phyloP scores from a whole-genome alignment of 2,113 vertebrate species.

The Sarotherodon lohbergeri region DNA sequence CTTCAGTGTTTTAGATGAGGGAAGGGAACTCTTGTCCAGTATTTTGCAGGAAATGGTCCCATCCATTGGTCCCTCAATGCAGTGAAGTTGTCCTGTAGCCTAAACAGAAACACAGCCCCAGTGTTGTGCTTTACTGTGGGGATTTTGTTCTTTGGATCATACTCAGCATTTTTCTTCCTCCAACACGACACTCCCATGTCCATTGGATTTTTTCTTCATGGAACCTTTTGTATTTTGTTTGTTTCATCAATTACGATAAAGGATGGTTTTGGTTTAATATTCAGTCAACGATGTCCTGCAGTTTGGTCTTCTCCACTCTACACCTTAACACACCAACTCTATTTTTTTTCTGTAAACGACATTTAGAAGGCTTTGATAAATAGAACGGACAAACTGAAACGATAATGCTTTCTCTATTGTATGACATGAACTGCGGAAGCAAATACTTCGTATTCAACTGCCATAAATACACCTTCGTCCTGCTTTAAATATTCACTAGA shows the following conservation, averaged over 20 bases:
- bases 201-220: not conserved
- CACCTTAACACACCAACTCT: not conserved
- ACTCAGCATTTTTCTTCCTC: not conserved
- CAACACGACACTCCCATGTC: not conserved
- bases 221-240: not conserved
- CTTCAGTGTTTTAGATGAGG: not conserved
- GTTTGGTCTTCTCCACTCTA: not conserved
- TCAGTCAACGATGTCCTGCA: not conserved
- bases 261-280: not conserved
- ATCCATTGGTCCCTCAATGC: not conserved
- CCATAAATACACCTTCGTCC: not conserved
- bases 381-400: not conserved
- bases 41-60: not conserved
- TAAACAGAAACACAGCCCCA: not conserved
- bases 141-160: not conserved
- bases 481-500: not conserved
- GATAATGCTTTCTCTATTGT: not conserved
- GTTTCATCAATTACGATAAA: not conserved
- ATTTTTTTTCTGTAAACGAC: not conserved
- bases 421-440: not conserved
- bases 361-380: not conserved
- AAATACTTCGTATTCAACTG: not conserved
- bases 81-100: not conserved
- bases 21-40: not conserved
- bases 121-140: not conserved